These are phyloP conservation scores for Crossaster papposus DNA, from an alignment of 53 echinoderm and acorn worm genomes.

Conservation along the genomic window DNA sequence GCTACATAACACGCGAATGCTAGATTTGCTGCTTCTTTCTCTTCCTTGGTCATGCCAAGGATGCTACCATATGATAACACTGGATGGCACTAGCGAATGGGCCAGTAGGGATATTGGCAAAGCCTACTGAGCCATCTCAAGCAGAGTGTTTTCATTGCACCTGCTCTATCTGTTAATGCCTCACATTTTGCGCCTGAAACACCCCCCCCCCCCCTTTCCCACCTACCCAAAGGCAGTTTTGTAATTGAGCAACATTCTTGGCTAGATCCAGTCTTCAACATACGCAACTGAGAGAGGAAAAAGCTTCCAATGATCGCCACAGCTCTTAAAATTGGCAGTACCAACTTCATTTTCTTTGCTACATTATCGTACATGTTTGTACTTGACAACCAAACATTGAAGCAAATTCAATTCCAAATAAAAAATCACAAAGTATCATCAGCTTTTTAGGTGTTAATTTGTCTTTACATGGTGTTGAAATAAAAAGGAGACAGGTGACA, in stretches of 20 bases:
- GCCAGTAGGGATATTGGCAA: background rate
- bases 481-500: no score
- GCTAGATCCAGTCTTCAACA: background rate
- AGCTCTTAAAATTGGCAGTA: no score
- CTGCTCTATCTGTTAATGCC: background rate
- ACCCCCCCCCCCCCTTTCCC: background rate
- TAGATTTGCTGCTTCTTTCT: background rate
- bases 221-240: background rate
- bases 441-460: no score
- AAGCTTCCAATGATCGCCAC: background rate
- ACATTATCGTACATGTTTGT: no score
- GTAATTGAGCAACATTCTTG: slow-evolving; percentile 12
- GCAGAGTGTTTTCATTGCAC: slow-evolving; percentile 24
- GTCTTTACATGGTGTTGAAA: no score
- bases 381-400: no score
- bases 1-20: background rate
- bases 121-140: slow-evolving; percentile 28
- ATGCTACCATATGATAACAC: background rate
- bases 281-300: slow-evolving; percentile 12
- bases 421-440: no score
- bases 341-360: no score
- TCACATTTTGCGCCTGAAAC: background rate
- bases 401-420: no score
- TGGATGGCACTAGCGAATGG: background rate
- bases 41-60: background rate